Base-by-base conservation (phyloP, 2,113 vertebrate species). In the Syngnathus floridae region DNA sequence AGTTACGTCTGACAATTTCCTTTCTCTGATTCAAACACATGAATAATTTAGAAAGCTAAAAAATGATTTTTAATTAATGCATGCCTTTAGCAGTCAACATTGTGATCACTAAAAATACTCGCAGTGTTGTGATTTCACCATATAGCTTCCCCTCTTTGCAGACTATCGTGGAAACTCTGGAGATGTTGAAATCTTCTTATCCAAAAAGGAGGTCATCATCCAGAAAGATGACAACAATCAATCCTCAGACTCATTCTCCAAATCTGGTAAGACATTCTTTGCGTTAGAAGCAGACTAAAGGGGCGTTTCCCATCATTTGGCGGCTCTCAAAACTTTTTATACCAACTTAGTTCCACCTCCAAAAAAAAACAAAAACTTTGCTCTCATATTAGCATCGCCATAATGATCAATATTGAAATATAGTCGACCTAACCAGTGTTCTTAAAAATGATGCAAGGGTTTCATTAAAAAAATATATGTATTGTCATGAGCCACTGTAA, bases 221-320 rank as follows among this genome's bases (percentile, higher is more conserved):
- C 78, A 77, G 40, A 78, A 31, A 49, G 69, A 71, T 41, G 72
- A 75, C 66, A 86, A 71, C 66, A 88, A 89, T 72, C 80, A 84
- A 61, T 90, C 74, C 55, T 66, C 66, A 17, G 64, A 16, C 21
- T 61, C 58, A 7, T 1, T 63, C 31, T 70, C 86, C n/a, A 73
- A 45, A 81, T 70, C 85, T 64, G 88, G 88, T 90, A 45, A 80
- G 72, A 80, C 17, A 35, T 1, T n/a, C 51, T 66, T 9, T 14
- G 6, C 62, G 36, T 45, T 16, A 19, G 19, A n/a, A 7, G 14
- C 6, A 37, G 16, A 37, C 1, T n/a, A 2, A 35, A 19, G 40
- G 40, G 40, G 43, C 19, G 1, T 60, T 36, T 19, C 13, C 56
- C 11, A 14, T n/a, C 36, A n/a, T 60, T 45, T 14, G 13, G 52